A percentile compares a stretch with the other conserved stretches of the same genome.
Evolutionary conservation across 2,113 vertebrate species (phyloP).

Genomic region (human (Homo sapiens)): DNA sequence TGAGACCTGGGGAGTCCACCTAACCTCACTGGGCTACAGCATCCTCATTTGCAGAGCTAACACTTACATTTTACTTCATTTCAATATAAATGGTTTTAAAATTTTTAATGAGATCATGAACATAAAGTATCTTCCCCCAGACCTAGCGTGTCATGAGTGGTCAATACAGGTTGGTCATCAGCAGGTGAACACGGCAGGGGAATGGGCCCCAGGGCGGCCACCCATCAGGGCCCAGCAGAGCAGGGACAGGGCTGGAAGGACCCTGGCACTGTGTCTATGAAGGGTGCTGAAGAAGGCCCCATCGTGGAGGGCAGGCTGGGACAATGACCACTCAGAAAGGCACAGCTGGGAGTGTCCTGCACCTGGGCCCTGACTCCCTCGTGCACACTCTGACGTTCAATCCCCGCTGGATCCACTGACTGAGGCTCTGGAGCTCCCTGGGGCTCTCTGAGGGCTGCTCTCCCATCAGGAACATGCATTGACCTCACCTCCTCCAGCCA

Average conservation of each 20-base stretch:
- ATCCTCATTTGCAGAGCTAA: neutral
- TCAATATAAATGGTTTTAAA: neutral
- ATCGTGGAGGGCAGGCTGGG: rapidly evolving
- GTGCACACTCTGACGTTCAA: rapidly evolving
- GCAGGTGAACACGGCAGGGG: neutral
- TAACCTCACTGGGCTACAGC: neutral
- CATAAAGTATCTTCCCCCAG: neutral
- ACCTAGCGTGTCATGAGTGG: neutral
- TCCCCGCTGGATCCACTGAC: rapidly evolving
- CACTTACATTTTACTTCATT: neutral
- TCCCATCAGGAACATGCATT: neutral
- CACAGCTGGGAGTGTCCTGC: neutral
- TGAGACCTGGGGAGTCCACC: neutral
- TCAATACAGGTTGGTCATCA: neutral
- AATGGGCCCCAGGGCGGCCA: neutral
- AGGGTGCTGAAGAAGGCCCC: neutral
- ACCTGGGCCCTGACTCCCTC: too few species aligned
- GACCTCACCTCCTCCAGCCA: neutral
- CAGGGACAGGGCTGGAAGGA: too few species aligned
- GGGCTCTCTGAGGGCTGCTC: too few species aligned
- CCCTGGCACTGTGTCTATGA: neutral
- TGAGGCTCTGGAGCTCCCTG: neutral
- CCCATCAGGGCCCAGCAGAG: neutral
- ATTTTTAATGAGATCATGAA: neutral
- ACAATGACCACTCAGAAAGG: neutral